Evolutionary conservation across 2,888 invertebrate species (phyloP).

Genomic region (Mycalesis mineus): DNA sequence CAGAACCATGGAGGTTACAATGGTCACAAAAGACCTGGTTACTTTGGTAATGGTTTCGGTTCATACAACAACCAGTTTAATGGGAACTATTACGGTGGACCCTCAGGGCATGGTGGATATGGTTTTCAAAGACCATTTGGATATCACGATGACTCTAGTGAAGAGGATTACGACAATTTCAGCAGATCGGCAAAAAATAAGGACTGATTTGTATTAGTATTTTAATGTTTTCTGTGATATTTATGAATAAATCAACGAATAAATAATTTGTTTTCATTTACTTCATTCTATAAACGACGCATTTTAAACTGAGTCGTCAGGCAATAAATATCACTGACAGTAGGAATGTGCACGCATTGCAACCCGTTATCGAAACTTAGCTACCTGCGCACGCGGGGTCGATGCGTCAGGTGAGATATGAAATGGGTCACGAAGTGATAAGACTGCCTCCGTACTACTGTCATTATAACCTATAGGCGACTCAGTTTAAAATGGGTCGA

Average conservation of each 20-base stretch:
- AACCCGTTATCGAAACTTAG: too few species aligned
- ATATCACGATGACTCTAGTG: conserved; percentile 36
- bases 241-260: neutral
- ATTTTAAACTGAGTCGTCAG: too few species aligned
- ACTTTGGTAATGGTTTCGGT: conserved; percentile 51
- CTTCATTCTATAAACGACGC: neutral
- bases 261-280: neutral
- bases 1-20: conserved; percentile 30
- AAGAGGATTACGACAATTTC: conserved; percentile 37
- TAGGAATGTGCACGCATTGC: too few species aligned
- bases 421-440: too few species aligned
- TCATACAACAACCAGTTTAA: conserved; percentile 62
- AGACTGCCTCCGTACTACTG: too few species aligned
- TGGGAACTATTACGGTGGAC: conserved; percentile 56
- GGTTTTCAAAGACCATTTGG: conserved; percentile 43
- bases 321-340: too few species aligned
- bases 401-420: too few species aligned
- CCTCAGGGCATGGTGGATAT: conserved; percentile 23
- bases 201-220: conserved; percentile 4
- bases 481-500: too few species aligned
- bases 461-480: too few species aligned
- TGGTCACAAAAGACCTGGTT: conserved; percentile 41
- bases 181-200: conserved; percentile 33
- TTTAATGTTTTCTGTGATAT: conserved; percentile 23
- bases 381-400: too few species aligned